Conservation (phyloP, 2,888 invertebrate genomes). For the Scelioninae gen. 1 region DNA sequence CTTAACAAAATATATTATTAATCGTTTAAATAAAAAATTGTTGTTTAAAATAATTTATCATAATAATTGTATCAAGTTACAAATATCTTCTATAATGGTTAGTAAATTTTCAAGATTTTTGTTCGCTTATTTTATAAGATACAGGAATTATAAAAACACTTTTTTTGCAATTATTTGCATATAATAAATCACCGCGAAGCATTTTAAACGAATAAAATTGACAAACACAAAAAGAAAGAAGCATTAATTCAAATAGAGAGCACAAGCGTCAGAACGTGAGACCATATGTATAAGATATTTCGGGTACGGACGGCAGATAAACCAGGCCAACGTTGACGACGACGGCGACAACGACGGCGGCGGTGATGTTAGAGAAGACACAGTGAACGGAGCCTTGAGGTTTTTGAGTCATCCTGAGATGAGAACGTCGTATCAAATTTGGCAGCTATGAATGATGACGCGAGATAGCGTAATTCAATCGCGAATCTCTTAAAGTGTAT, state of each 20-base stretch:
- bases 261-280: conserved; percentile 73
- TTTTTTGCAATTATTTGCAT: no score
- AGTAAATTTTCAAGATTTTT: no score
- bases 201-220: conserved; percentile 13
- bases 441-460: conserved; percentile 70
- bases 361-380: conserved; percentile 51
- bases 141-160: no score
- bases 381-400: conserved; percentile 79
- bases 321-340: conserved; percentile 81
- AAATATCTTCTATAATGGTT: no score
- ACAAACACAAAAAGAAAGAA: conserved; percentile 41
- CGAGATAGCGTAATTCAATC: conserved; percentile 72
- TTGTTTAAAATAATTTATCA: no score
- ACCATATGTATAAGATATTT: conserved; percentile 81
- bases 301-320: conserved; percentile 80
- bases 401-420: conserved; percentile 76
- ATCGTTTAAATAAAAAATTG: no score
- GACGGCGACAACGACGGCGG: conserved; percentile 19
- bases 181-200: no score
- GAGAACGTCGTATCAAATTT: conserved; percentile 68
- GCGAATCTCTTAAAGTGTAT: conserved; percentile 32
- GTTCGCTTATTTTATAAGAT: no score
- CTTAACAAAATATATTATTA: no score
- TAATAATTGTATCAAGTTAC: no score
- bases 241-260: conserved; percentile 53